Base-by-base conservation (phyloP, 2,113 vertebrate genomes). In the Labrus mixtus region DNA sequence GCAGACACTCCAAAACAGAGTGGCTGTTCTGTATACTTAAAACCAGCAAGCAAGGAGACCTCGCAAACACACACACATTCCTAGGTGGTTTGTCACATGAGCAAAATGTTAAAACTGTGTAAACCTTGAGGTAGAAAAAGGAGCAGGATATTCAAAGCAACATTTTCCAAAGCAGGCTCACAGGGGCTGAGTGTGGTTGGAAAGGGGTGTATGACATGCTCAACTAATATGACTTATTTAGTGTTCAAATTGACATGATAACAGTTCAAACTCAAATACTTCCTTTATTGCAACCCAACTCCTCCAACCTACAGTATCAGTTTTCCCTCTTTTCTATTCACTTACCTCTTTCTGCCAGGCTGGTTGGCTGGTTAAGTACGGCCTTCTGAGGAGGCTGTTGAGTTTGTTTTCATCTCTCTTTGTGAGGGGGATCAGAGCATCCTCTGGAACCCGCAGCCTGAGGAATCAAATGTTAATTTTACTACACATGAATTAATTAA, bases 291-390 rank as follows among this genome's bases (percentile, higher is more conserved):
- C 48, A 19, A 19, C 16, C 7, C 46, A 48, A 19, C 46, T 48
- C 16, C 15, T 4, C 7, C 8, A 41, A 3, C 11, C 43, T 33
- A 33, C 16, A 46, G 12, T 12, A 46, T 3, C 1, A 15, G 13
- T 13, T 6, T 46, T 46, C 8, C 9, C 19, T 51, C 19, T 51
- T 10, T 64, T 66, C 17, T 70, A 29, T 16, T 11, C 6, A 55
- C 86, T 71, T 88, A 97, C 98, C 92, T 99, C 98, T 89, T 76
- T 96, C 85, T 95, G 94, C 97, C 97, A 98, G 13, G 86, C 72
- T 9, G 97, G 96, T 22, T 97, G 96, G 70, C 74, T 90, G 78
- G 82, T 75, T 39, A 98, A n/a, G 45, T 97, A 99, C 5, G 96
- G 96, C 82, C 98, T 95, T 81, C 88, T 94, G 22, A 95, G 94